Conservation (phyloP, 1,140 invertebrate species). For the Leptopilina boulardi region DNA sequence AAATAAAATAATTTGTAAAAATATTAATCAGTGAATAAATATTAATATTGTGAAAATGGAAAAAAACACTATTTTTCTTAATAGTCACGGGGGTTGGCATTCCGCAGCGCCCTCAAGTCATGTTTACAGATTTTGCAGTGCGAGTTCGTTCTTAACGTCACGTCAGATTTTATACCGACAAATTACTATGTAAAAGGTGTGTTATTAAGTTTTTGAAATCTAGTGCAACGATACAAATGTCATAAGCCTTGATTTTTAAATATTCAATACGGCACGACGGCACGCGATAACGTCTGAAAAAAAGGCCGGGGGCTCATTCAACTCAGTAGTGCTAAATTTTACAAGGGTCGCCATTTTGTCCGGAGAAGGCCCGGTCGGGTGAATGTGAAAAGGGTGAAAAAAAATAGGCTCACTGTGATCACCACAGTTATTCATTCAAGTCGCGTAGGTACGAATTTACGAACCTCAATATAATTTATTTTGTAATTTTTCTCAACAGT, state of each 20-base stretch:
- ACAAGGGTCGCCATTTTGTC: constrained; percentile 75
- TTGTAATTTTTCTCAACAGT: background rate
- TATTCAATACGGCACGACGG: background rate
- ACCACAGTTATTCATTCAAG: constrained; percentile 55
- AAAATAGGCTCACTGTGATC: constrained; percentile 61
- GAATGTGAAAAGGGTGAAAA: constrained; percentile 67
- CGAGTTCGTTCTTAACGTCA: constrained; percentile 72
- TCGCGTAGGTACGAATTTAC: constrained; percentile 55
- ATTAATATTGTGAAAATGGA: too few species aligned
- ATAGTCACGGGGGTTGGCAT: constrained; percentile 27
- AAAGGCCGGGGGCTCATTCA: constrained; percentile 38
- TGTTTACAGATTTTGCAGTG: constrained; percentile 70
- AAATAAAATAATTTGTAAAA: background rate
- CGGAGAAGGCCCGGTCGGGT: constrained; percentile 71
- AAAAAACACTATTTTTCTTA: background rate
- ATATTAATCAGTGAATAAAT: too few species aligned
- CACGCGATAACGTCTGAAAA: background rate
- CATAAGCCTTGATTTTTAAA: background rate
- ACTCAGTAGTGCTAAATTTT: constrained; percentile 69
- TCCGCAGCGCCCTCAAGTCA: constrained; percentile 64
- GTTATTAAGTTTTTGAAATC: constrained; percentile 47
- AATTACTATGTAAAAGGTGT: constrained; percentile 75
- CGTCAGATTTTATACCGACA: constrained; percentile 72
- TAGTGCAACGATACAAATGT: constrained; percentile 5
- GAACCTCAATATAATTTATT: background rate